Percentiles rank a stretch among this genome's conserved stretches.
Evolutionary conservation across 1,140 invertebrate genomes (phyloP).

Genomic region (Caenorhabditis remanei): DNA sequence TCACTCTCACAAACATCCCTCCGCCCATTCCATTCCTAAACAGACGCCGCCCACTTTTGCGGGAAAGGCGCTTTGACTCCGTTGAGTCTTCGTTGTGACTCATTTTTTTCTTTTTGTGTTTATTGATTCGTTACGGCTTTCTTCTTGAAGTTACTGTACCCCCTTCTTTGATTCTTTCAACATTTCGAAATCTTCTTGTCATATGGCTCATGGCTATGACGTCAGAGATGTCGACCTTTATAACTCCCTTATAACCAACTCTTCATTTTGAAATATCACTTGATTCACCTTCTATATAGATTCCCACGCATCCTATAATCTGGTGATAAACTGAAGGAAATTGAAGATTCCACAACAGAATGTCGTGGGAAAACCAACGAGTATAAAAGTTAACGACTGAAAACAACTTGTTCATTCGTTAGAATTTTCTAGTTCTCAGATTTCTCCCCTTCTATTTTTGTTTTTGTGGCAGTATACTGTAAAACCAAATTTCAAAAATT

Average conservation of each 20-base stretch:
- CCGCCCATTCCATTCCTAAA: slow-evolving; percentile 33
- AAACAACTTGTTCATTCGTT: not conserved
- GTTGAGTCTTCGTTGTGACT: not conserved
- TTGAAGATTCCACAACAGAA: not conserved
- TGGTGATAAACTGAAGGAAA: slow-evolving; percentile 19
- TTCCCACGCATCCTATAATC: slow-evolving; percentile 45
- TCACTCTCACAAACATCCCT: slow-evolving; percentile 46
- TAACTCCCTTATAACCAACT: not conserved
- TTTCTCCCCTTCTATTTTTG: not conserved
- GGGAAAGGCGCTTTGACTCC: slow-evolving; percentile 33
- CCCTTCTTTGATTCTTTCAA: not conserved
- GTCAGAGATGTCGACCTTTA: slow-evolving; percentile 12
- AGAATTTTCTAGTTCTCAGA: not conserved
- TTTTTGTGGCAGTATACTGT: not conserved
- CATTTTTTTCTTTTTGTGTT: slow-evolving; percentile 36
- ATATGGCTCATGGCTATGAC: slow-evolving; percentile 34
- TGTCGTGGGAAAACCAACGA: slow-evolving; percentile 5
- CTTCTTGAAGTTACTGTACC: slow-evolving; percentile 12
- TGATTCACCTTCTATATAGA: not conserved
- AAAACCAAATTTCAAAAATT: not conserved
- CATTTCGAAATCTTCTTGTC: slow-evolving; percentile 16
- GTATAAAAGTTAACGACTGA: not conserved
- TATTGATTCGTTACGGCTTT: slow-evolving; percentile 28
- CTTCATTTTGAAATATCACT: slow-evolving; percentile 9
- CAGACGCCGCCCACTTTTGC: slow-evolving; percentile 40